These are phyloP conservation scores for Cyphomyrmex costatus DNA, from an alignment of 1,140 invertebrate genomes.

Conservation along the genomic window DNA sequence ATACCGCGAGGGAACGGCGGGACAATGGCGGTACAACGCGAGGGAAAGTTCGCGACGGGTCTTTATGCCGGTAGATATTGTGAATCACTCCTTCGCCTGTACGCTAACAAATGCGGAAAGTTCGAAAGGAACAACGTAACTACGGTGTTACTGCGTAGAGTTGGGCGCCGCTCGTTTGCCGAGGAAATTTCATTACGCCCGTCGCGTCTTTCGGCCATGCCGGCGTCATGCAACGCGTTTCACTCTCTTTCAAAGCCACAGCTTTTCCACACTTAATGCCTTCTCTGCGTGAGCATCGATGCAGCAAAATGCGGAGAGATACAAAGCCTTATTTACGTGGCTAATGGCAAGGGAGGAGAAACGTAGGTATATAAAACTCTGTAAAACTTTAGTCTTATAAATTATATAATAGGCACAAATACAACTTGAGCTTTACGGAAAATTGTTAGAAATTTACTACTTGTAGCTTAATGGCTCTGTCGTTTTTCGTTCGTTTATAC, in stretches of 20 bases:
- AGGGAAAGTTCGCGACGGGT: slow-evolving; percentile 35
- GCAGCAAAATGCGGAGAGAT: slow-evolving; percentile 17
- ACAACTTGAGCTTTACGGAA: slow-evolving; percentile 3
- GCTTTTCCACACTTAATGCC: slow-evolving; percentile 15
- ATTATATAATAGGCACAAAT: not conserved
- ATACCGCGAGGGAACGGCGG: not conserved
- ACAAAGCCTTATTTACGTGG: slow-evolving; percentile 1
- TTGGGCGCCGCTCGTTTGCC: slow-evolving; percentile 56
- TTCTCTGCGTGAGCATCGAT: slow-evolving; percentile 14
- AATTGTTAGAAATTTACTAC: slow-evolving; percentile 3
- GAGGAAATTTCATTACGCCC: slow-evolving; percentile 53
- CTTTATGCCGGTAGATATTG: slow-evolving; percentile 45
- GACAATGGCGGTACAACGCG: not conserved
- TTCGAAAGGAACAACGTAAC: slow-evolving; percentile 50
- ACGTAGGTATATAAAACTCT: not conserved
- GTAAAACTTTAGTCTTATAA: not conserved
- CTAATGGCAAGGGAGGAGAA: not conserved
- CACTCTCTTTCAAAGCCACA: slow-evolving; percentile 2
- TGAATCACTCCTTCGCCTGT: slow-evolving; percentile 57
- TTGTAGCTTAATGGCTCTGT: not conserved
- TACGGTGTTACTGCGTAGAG: slow-evolving; percentile 48
- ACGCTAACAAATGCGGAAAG: slow-evolving; percentile 58
- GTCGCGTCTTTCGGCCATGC: slow-evolving; percentile 25
- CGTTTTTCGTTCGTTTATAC: not conserved
- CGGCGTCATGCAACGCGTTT: slow-evolving; percentile 28